phyloP scores from a whole-genome alignment of 30 jellyfish, hydroid and myxozoan species.

The Turritopsis rubra region DNA sequence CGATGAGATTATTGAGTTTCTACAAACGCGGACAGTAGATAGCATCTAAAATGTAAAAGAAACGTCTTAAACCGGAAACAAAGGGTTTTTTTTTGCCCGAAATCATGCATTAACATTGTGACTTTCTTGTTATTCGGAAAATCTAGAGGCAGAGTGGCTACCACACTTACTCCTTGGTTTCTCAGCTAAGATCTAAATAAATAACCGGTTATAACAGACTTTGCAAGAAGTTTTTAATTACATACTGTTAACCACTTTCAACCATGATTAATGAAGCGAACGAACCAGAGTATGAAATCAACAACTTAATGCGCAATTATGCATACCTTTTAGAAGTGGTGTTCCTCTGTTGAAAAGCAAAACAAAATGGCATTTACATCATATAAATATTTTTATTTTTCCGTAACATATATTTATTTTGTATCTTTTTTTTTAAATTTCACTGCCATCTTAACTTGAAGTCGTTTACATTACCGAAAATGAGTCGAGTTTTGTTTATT shows the following conservation, averaged over 20 bases:
- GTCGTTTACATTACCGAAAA: conserved; percentile 2
- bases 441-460: neutral
- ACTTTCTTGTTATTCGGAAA: neutral
- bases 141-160: no score
- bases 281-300: neutral
- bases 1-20: neutral
- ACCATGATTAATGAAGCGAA: conserved; percentile 12
- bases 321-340: neutral
- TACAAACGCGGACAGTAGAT: neutral
- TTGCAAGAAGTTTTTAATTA: neutral
- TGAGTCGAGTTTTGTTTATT: conserved; percentile 10
- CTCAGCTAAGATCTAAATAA: neutral
- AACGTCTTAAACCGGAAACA: neutral
- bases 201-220: neutral
- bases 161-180: no score
- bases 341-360: conserved; percentile 4
- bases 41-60: neutral
- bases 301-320: neutral
- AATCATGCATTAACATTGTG: neutral
- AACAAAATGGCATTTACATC: neutral
- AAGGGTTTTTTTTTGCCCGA: neutral
- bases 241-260: conserved; percentile 6
- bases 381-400: no score
- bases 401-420: neutral
- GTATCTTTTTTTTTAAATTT: neutral